Percentiles rank a stretch among this genome's conserved stretches.
phyloP scores from a whole-genome alignment of 2,888 invertebrate genomes.

The Myathropa florea region DNA sequence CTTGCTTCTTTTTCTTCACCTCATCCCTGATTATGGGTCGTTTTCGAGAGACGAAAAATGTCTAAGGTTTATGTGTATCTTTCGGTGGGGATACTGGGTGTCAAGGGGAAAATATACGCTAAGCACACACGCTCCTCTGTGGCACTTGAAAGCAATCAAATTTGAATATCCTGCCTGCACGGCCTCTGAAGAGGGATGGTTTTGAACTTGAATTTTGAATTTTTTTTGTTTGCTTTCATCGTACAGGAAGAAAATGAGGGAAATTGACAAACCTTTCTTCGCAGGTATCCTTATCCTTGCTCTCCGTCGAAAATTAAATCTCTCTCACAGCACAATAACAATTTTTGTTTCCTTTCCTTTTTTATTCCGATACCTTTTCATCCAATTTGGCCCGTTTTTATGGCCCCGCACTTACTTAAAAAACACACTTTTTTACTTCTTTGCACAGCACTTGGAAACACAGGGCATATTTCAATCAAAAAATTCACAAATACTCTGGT shows the following conservation, averaged over 20 bases:
- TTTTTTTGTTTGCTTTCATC: neutral
- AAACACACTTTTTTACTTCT: neutral
- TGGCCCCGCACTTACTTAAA: neutral
- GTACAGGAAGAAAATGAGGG: neutral
- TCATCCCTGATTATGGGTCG: neutral
- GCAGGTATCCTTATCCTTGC: slow-evolving; percentile 44
- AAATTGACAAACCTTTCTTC: slow-evolving; percentile 33
- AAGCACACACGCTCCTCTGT: neutral
- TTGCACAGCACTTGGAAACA: neutral
- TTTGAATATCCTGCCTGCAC: neutral
- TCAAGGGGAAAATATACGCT: neutral
- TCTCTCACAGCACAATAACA: neutral
- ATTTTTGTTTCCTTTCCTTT: neutral
- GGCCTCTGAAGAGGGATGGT: neutral
- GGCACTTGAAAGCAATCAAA: neutral
- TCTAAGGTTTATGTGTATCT: neutral
- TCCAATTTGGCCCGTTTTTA: slow-evolving; percentile 5
- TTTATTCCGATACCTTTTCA: neutral
- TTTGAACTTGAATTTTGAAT: too few relatives aligned
- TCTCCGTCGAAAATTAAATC: neutral
- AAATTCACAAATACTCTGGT: slow-evolving; percentile 2
- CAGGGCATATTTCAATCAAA: slow-evolving; percentile 33
- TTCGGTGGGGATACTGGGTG: neutral
- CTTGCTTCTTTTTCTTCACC: neutral
- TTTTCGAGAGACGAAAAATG: neutral